Evolutionary conservation across 2,113 vertebrate genomes (phyloP), one percentile per base, ranked within the genome.

Genomic region (Pithys albifrons): DNA sequence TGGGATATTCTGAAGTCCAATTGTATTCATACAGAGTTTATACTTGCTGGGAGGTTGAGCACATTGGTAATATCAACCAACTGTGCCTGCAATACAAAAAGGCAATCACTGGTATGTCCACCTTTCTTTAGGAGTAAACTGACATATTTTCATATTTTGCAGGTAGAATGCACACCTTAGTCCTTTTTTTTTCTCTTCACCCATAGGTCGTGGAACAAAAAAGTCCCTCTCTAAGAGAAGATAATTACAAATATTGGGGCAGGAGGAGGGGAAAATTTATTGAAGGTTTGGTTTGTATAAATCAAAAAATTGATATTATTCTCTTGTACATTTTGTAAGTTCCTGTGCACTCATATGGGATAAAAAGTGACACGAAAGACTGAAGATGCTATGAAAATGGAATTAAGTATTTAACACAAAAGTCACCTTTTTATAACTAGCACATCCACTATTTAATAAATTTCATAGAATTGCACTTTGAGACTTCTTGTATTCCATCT

Each of bases 371-470:
- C 69, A 84, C 66, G 82, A 33, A 87, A 83, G 79, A 71, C 59
- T 88, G 65, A 91, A 49, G 31, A 93, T 48, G 57, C 54, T 39
- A n/a, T 65, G 85, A 41, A 92, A 91, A 90, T 80, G 7, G 19
- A 88, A 70, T 52, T 2, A 71, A 91, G 10, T 87, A 88, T 74
- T 77, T 88, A 81, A 89, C 45, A 84, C 73, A 55, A 5, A 93
- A 72, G 23, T 35, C 94, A 95, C 89, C 25, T 79, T 94, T 94
- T 92, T 96, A 93, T 73, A 88, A 86, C 45, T 87, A 82, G 78
- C 52, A 87, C 73, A 54, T n/a, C 35, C 74, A 95, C 62, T 75
- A 81, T 88, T 95, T 96, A 97, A 96, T 94, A 97, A 97, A 97
- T 65, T 57, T 91, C 67, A 94, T 69, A 94, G 89, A 97, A 93